Evolutionary conservation across 2,113 vertebrate genomes (phyloP).

Genomic region (Solenodon paradoxus): DNA sequence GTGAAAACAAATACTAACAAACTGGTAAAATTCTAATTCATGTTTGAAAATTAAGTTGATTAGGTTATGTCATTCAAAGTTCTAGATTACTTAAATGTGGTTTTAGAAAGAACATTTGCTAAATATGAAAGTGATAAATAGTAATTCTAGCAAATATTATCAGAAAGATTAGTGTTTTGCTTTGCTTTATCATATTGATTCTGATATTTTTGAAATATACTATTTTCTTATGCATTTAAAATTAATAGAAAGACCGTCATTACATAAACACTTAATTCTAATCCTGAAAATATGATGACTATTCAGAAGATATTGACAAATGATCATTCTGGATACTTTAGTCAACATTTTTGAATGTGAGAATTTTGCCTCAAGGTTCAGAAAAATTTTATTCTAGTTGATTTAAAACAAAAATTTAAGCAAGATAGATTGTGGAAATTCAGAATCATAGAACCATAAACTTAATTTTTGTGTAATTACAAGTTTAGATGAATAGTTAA

Average conservation of each 20-base stretch:
- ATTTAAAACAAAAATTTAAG: neutral
- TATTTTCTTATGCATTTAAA: neutral
- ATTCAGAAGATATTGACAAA: neutral
- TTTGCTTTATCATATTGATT: neutral
- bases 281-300: neutral
- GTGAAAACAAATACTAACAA: slow-evolving; percentile 47
- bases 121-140: neutral
- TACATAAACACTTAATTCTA: neutral
- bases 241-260: neutral
- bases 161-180: neutral
- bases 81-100: neutral
- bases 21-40: slow-evolving; percentile 33
- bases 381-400: neutral
- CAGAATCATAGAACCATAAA: neutral
- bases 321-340: neutral
- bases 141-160: neutral
- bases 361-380: neutral
- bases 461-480: neutral
- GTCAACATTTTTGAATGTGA: neutral
- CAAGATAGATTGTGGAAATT: neutral
- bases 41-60: slow-evolving; percentile 54
- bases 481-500: neutral
- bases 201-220: neutral
- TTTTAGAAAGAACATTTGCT: slow-evolving; percentile 8
- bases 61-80: slow-evolving; percentile 33